phyloP scores from a whole-genome alignment of 1,140 invertebrate species.

The Medauroidea extradentata region DNA sequence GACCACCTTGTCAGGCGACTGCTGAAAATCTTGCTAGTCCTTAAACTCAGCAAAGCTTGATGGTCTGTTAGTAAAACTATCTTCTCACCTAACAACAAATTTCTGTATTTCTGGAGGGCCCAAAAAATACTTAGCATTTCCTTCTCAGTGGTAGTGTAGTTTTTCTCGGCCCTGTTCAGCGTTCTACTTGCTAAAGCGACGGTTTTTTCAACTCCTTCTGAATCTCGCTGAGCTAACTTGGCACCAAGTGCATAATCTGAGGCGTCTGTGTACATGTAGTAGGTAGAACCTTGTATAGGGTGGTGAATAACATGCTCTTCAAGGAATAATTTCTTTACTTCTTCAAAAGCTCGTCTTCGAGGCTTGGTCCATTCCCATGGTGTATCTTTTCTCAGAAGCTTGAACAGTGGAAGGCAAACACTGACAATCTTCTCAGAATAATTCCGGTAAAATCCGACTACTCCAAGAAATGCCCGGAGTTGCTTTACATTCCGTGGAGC shows the following conservation, averaged over 20 bases:
- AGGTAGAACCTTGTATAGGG: constrained; percentile 24
- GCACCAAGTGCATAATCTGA: constrained; percentile 25
- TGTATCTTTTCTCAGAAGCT: constrained; percentile 28
- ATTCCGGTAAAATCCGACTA: constrained; percentile 37
- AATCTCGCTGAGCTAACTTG: constrained; percentile 25
- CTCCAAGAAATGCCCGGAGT: constrained; percentile 34
- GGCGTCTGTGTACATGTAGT: constrained; percentile 32
- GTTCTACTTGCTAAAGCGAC: constrained; percentile 24
- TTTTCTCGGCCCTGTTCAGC: constrained; percentile 23
- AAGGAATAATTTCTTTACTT: constrained; percentile 19
- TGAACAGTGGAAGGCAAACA: constrained; percentile 22
- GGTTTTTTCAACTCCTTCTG: constrained; percentile 10
- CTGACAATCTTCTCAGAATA: constrained; percentile 28
- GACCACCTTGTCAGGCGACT: constrained; percentile 42
- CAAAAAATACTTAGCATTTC: constrained; percentile 44
- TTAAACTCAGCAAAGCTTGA: constrained; percentile 37
- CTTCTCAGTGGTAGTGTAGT: constrained; percentile 40
- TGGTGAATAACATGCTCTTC: constrained; percentile 21
- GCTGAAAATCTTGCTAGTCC: constrained; percentile 15
- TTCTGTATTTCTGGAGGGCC: constrained; percentile 38
- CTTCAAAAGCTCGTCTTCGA: constrained; percentile 23
- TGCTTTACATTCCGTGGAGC: constrained; percentile 31
- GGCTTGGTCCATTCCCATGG: constrained; percentile 17
- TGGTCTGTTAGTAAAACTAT: constrained; percentile 47
- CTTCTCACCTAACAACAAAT: constrained; percentile 33